phyloP scores from a whole-genome alignment of 2,888 invertebrate species.

The Mactromeris polynyma region DNA sequence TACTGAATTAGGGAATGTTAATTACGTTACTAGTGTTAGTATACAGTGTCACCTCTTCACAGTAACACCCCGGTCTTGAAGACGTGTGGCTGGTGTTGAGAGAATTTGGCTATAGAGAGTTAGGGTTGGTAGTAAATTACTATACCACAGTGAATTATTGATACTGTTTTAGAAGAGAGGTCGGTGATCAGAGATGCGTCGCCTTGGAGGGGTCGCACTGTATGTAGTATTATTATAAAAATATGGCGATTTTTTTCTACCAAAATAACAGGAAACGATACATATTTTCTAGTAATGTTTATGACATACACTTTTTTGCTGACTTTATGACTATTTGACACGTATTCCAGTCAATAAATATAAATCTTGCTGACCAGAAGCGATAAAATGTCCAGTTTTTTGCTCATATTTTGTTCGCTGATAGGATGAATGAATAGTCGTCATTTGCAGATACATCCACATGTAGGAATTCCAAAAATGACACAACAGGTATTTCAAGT shows the following conservation, averaged over 20 bases:
- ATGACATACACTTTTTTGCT: not conserved
- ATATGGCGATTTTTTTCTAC: not conserved
- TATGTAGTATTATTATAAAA: not conserved
- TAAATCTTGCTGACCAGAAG: constrained; percentile 28
- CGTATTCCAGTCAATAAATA: not conserved
- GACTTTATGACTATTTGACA: constrained; percentile 18
- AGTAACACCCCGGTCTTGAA: too few relatives aligned
- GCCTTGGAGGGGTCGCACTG: not conserved
- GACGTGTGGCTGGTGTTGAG: too few relatives aligned
- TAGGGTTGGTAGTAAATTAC: too few relatives aligned
- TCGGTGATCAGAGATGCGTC: too few relatives aligned
- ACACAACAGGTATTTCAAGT: not conserved
- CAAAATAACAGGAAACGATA: not conserved
- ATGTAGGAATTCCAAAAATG: not conserved
- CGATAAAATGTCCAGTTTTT: constrained; percentile 26
- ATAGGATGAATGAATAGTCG: not conserved
- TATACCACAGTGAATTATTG: too few relatives aligned
- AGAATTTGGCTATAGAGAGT: too few relatives aligned
- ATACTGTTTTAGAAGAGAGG: too few relatives aligned
- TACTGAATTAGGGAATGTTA: too few relatives aligned
- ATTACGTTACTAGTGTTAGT: too few relatives aligned
- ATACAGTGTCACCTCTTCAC: too few relatives aligned
- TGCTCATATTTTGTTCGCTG: not conserved
- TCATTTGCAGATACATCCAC: not conserved
- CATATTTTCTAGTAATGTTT: not conserved